These are phyloP conservation scores for Brachyrhaphis roseni DNA, from an alignment of 2,797 vertebrate genomes.

Conservation along the genomic window DNA sequence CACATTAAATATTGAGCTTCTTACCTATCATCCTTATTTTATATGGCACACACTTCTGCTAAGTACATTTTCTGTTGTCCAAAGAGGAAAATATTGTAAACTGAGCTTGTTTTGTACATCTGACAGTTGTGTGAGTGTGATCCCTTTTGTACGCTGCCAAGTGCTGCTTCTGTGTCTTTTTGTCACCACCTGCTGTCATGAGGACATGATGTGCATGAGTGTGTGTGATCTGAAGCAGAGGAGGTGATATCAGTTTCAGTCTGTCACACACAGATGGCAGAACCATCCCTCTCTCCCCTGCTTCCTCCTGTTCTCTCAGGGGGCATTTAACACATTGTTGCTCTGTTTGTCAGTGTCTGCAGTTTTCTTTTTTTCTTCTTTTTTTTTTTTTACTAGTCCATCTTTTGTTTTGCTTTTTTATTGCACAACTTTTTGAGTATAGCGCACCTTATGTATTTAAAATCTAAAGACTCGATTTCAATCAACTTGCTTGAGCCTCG, in stretches of 20 bases:
- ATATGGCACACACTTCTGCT: slow-evolving; percentile 8
- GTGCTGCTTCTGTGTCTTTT: slow-evolving; percentile 47
- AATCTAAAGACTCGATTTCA: neutral
- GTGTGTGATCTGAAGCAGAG: slow-evolving; percentile 34
- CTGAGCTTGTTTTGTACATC: slow-evolving; percentile 15
- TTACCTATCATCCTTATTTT: neutral
- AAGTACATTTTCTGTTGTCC: slow-evolving; percentile 6
- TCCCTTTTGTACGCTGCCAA: slow-evolving; percentile 47
- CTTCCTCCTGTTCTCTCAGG: slow-evolving; percentile 10
- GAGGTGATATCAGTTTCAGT: slow-evolving; percentile 70
- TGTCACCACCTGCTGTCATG: slow-evolving; percentile 62
- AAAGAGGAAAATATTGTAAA: neutral
- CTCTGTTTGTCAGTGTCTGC: slow-evolving; percentile 10
- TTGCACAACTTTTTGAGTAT: neutral
- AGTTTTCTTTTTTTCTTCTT: slow-evolving; percentile 10
- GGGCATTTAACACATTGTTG: slow-evolving; percentile 47
- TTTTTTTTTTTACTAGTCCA: neutral
- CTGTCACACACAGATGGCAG: slow-evolving; percentile 79
- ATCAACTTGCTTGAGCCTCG: neutral
- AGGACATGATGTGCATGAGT: slow-evolving; percentile 16
- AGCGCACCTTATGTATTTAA: neutral
- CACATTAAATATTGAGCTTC: neutral
- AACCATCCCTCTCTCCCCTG: slow-evolving; percentile 30
- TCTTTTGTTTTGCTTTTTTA: slow-evolving; percentile 29
- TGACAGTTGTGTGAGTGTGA: slow-evolving; percentile 7